A percentile compares a stretch with the other conserved stretches of the same genome.
phyloP scores from a whole-genome alignment of 2,797 vertebrate genomes.

The Cirrhinus mrigala region DNA sequence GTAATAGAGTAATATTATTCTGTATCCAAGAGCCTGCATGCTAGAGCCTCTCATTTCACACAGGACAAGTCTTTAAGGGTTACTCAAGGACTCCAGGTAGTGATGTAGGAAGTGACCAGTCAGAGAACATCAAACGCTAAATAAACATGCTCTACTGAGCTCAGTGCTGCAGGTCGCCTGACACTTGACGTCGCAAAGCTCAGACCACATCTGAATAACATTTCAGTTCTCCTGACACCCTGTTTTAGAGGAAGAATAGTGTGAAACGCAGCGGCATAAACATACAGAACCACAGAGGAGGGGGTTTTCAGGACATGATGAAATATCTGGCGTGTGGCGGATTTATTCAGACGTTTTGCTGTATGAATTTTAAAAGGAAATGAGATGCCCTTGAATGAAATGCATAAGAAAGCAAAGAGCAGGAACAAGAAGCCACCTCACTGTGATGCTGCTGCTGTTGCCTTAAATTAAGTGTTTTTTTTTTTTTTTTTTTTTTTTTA shows the following conservation, averaged over 20 bases:
- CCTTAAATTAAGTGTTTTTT: not conserved
- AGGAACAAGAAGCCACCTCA: constrained; percentile 27
- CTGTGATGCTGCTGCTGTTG: constrained; percentile 17
- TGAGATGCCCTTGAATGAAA: constrained; percentile 79
- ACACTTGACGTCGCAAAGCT: constrained; percentile 24
- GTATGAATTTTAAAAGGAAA: constrained; percentile 73
- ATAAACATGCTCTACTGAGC: constrained; percentile 72
- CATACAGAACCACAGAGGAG: constrained; percentile 60
- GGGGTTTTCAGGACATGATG: constrained; percentile 65
- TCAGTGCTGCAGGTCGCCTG: constrained; percentile 29
- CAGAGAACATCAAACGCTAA: constrained; percentile 51
- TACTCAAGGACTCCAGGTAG: constrained; percentile 32
- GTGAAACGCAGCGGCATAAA: constrained; percentile 13
- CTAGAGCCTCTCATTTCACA: constrained; percentile 30
- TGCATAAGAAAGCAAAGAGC: constrained; percentile 62
- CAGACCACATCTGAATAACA: constrained; percentile 34
- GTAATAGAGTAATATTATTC: constrained; percentile 26
- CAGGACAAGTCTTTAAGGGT: constrained; percentile 33
- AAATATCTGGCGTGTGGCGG: constrained; percentile 80
- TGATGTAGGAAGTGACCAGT: constrained; percentile 32
- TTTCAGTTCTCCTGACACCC: constrained; percentile 36
- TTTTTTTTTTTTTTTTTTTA: not conserved
- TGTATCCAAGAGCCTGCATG: constrained; percentile 9
- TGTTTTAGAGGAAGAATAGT: constrained; percentile 53
- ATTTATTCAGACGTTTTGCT: constrained; percentile 64